phyloP scores from a whole-genome alignment of 2,888 invertebrate genomes.

The Nezara viridula region DNA sequence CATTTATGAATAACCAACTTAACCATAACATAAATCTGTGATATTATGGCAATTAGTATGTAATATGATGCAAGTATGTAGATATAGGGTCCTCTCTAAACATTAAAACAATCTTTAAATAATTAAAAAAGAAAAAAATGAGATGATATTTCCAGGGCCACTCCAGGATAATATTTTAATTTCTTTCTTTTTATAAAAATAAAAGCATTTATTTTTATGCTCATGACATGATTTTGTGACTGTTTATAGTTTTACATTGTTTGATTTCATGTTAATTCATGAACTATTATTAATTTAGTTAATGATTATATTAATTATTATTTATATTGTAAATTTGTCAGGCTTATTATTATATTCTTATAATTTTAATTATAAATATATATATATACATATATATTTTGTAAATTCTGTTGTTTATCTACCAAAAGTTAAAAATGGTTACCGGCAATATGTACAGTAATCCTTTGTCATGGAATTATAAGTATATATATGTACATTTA shows the following conservation, averaged over 20 bases:
- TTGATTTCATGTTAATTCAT: slow-evolving; percentile 60
- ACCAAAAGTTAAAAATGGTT: slow-evolving; percentile 66
- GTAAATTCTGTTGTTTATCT: slow-evolving; percentile 64
- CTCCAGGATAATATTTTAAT: slow-evolving; percentile 48
- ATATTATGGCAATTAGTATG: slow-evolving; percentile 65
- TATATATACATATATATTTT: slow-evolving; percentile 58
- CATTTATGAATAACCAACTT: slow-evolving; percentile 55
- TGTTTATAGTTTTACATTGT: slow-evolving; percentile 55
- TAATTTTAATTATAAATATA: slow-evolving; percentile 58
- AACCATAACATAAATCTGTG: slow-evolving; percentile 64
- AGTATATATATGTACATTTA: slow-evolving; percentile 63
- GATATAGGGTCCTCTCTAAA: slow-evolving; percentile 58
- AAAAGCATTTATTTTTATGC: slow-evolving; percentile 55
- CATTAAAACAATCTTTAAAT: slow-evolving; percentile 54
- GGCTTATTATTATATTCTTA: slow-evolving; percentile 60
- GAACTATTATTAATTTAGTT: slow-evolving; percentile 53
- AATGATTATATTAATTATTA: slow-evolving; percentile 58
- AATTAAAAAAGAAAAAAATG: slow-evolving; percentile 47
- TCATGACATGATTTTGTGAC: slow-evolving; percentile 55
- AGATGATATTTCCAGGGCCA: slow-evolving; percentile 58
- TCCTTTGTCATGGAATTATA: slow-evolving; percentile 64
- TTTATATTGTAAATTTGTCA: slow-evolving; percentile 62
- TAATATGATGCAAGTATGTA: slow-evolving; percentile 57
- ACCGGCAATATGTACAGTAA: slow-evolving; percentile 66
- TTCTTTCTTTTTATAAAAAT: slow-evolving; percentile 55